A percentile compares a stretch with the other conserved stretches of the same genome.
These are phyloP conservation scores for Timema podura DNA, from an alignment of 2,888 invertebrate genomes.

Conservation along the genomic window DNA sequence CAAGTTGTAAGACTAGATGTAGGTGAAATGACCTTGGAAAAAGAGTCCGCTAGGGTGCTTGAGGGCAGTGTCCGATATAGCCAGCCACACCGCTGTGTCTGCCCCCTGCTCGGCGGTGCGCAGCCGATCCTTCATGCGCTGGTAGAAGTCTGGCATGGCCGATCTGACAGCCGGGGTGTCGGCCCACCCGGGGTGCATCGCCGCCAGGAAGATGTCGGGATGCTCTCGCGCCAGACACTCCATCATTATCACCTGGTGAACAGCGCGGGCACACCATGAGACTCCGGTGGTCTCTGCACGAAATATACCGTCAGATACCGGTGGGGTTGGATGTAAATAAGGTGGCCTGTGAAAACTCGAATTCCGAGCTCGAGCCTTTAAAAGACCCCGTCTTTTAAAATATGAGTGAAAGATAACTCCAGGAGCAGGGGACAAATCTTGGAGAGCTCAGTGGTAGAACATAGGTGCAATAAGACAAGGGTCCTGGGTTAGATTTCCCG, in stretches of 20 bases:
- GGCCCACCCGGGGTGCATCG: constrained; percentile 51
- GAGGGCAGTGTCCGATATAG: constrained; percentile 41
- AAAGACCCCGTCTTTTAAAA: too few species aligned
- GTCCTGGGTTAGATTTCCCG: too few species aligned
- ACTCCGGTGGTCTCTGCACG: background rate
- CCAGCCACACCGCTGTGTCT: constrained; percentile 48
- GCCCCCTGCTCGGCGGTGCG: constrained; percentile 46
- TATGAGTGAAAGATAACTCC: too few species aligned
- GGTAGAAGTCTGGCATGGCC: constrained; percentile 45
- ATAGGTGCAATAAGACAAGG: too few species aligned
- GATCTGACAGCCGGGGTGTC: constrained; percentile 45
- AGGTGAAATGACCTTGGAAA: constrained; percentile 40
- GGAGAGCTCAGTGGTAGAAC: too few species aligned
- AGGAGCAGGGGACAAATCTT: too few species aligned
- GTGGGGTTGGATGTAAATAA: background rate
- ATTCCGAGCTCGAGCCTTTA: too few species aligned
- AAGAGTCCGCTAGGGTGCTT: constrained; percentile 43
- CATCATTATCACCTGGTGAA: constrained; percentile 42
- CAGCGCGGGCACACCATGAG: background rate
- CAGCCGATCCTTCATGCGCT: constrained; percentile 45
- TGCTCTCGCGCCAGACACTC: constrained; percentile 43
- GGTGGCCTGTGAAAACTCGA: background rate
- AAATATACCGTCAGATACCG: background rate
- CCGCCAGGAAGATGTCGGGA: constrained; percentile 45
- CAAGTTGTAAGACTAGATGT: too few species aligned